Conservation (phyloP, 2,113 vertebrate genomes). For the Panurus biarmicus region DNA sequence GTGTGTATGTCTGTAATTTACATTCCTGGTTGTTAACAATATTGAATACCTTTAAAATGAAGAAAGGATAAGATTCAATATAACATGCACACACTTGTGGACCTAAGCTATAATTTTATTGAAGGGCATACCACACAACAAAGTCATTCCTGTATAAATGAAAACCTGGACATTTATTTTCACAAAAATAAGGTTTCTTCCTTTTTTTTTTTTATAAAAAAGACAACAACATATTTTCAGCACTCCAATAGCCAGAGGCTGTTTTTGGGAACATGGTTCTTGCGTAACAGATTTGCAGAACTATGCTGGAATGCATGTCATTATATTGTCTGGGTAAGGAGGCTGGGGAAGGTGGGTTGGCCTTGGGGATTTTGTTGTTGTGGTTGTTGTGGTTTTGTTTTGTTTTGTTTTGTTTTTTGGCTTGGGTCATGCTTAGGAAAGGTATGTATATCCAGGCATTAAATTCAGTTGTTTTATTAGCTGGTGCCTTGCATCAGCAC, state of each 20-base stretch:
- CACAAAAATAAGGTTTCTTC: conserved; percentile 25
- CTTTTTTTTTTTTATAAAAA: conserved; percentile 20
- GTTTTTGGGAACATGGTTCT: conserved; percentile 20
- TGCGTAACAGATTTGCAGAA: conserved; percentile 12
- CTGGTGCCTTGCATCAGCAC: neutral
- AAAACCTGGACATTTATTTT: conserved; percentile 61
- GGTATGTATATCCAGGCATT: neutral
- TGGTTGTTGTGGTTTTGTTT: too few relatives aligned
- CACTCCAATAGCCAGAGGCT: conserved; percentile 6
- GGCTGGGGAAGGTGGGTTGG: neutral
- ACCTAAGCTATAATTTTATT: conserved; percentile 56
- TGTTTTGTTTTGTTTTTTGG: neutral
- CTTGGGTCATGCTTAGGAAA: neutral
- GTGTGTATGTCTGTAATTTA: conserved; percentile 27
- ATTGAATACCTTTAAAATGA: conserved; percentile 39
- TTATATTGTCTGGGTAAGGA: conserved; percentile 7
- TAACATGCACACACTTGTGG: neutral
- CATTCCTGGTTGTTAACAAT: neutral
- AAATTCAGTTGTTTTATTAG: neutral
- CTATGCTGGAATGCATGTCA: conserved; percentile 35
- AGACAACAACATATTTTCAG: conserved; percentile 40
- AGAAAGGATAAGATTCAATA: neutral
- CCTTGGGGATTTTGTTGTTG: neutral
- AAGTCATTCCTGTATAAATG: conserved; percentile 57
- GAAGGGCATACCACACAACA: conserved; percentile 43